Evolutionary conservation across 2,113 vertebrate species (phyloP), one percentile per base, ranked within the genome.

Genomic region (Mormyrus lacerda): DNA sequence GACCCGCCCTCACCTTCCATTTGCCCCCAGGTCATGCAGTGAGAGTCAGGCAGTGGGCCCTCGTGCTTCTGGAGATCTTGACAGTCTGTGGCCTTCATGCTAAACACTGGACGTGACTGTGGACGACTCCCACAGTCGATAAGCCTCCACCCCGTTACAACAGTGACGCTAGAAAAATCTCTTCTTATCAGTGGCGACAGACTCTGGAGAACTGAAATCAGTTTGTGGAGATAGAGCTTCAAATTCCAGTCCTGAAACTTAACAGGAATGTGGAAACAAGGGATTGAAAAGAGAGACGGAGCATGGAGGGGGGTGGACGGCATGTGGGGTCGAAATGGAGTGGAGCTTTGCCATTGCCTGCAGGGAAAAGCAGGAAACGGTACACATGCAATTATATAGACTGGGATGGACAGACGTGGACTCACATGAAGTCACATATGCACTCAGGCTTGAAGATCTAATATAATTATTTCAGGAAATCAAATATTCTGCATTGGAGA

Each of bases 261-360:
- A 42, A 87, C 11, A 3, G 50, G 39, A 84, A n/a, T 42, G 31
- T 7, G 45, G 50, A 47, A 53, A 19, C 50, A 53, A 87, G 50
- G 48, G 47, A 48, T 39, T 55, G 9, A 55, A 86, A 87, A 51
- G n/a, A 17, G 85, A 35, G 17, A 87, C 1, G 47, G 17, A 8
- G 84, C 47, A 15, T 85, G 21, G 47, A 17, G n/a, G 27, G 24
- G 27, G 42, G 79, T 3, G 19, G 19, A 7, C 2, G 35, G 17
- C 42, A 21, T 3, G n/a, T 1, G 45, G 44, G 24, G 84, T 31
- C 4, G n/a, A 76, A 7, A 31, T 21, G 65, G 65, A 87, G 88
- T 88, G 90, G 91, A 90, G 91, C 91, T 93, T 88, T 91, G 85
- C 73, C 87, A 89, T 91, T 90, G 90, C 35, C 90, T 88, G n/a